Percentiles rank a stretch among this genome's conserved stretches.
Evolutionary conservation across 2,888 invertebrate species (phyloP).

Genomic region (Eilema griseolum): DNA sequence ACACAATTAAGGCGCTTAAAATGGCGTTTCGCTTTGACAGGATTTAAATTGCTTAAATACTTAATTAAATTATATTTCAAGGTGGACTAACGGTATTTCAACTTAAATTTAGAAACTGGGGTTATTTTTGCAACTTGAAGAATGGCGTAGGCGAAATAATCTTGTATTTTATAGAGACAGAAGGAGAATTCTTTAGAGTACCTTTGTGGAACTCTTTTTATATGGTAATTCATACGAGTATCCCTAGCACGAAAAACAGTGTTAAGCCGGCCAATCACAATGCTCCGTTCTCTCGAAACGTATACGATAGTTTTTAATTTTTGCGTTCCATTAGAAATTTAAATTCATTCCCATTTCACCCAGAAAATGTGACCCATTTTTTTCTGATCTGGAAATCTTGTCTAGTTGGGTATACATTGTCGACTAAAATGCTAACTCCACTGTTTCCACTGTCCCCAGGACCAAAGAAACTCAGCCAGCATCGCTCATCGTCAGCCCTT

Average conservation of each 20-base stretch:
- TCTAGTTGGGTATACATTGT: no score
- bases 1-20: not conserved
- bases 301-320: no score
- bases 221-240: not conserved
- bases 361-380: no score
- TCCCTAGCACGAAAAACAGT: no score
- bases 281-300: no score
- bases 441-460: conserved; percentile 56
- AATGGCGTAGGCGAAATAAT: not conserved
- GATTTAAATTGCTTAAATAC: not conserved
- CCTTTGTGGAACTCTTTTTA: not conserved
- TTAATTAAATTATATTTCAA: conserved; percentile 5
- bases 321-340: no score
- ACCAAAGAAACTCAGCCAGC: conserved; percentile 87
- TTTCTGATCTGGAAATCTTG: no score
- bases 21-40: conserved; percentile 6
- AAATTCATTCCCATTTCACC: no score
- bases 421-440: not conserved
- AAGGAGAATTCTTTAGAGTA: no score
- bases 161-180: not conserved
- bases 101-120: not conserved
- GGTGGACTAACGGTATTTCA: not conserved
- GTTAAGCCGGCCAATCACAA: no score
- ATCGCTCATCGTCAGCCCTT: conserved; percentile 88
- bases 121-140: not conserved